These are phyloP conservation scores for Aplodontia rufa DNA, from an alignment of 2,113 vertebrate genomes.

Conservation along the genomic window DNA sequence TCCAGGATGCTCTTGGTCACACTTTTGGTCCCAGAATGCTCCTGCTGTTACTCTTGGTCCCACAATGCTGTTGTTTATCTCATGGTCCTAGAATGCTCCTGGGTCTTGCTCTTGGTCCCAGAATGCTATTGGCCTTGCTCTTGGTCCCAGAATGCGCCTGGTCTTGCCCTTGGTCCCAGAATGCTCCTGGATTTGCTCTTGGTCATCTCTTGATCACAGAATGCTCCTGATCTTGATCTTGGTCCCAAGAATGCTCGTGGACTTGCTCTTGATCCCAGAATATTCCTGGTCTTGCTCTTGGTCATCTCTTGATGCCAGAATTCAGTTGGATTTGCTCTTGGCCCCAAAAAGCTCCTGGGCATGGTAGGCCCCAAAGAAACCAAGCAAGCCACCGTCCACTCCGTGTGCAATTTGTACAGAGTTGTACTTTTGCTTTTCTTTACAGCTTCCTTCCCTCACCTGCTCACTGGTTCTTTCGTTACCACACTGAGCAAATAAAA, in stretches of 20 bases:
- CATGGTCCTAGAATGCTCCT: neutral
- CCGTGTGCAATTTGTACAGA: fast-evolving
- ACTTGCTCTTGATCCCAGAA: neutral
- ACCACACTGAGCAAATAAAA: fast-evolving
- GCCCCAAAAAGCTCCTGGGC: no score
- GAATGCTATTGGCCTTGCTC: no score
- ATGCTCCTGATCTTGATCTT: neutral
- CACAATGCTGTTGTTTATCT: neutral
- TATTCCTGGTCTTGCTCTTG: neutral
- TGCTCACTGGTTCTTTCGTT: fast-evolving
- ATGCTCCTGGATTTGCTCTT: neutral
- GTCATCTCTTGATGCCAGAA: no score
- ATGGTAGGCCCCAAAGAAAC: neutral
- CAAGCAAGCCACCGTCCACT: fast-evolving
- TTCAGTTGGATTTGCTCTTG: no score
- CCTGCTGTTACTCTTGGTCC: no score
- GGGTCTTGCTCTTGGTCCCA: no score
- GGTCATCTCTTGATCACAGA: no score
- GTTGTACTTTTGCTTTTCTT: fast-evolving
- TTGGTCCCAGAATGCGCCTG: no score
- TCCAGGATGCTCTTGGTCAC: neutral
- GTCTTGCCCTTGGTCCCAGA: neutral
- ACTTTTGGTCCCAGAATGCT: neutral
- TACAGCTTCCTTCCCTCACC: neutral
- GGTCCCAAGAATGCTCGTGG: neutral